Conservation (phyloP, 2,113 vertebrate species). For the Syngnathoides biaculeatus region DNA sequence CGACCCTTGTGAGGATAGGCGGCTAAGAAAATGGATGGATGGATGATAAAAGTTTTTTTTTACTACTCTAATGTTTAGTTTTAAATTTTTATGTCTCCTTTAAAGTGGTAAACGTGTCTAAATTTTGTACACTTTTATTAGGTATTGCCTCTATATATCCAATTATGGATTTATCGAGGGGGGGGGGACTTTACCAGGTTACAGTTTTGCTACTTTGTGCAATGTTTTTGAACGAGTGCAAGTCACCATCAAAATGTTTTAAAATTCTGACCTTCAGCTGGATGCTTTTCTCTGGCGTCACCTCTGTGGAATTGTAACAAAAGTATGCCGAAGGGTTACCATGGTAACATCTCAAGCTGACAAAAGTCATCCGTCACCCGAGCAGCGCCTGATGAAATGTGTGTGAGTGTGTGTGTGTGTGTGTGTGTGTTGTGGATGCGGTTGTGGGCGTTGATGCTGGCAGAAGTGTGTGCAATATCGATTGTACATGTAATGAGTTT, state of each 20-base stretch:
- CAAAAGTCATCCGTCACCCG: constrained; percentile 69
- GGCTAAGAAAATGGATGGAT: too few species aligned
- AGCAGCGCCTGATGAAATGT: constrained; percentile 49
- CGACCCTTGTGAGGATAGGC: too few species aligned
- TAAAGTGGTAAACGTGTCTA: too few species aligned
- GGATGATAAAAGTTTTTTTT: too few species aligned
- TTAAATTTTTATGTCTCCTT: too few species aligned
- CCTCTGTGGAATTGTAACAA: constrained; percentile 28
- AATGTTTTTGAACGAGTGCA: not conserved
- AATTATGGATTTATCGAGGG: too few species aligned
- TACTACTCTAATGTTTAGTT: too few species aligned
- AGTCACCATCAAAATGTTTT: constrained; percentile 1
- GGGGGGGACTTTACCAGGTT: too few species aligned
- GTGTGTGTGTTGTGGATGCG: constrained; percentile 23
- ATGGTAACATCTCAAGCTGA: constrained; percentile 62
- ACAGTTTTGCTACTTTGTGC: too few species aligned
- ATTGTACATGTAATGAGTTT: constrained; percentile 73
- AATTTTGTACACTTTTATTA: too few species aligned
- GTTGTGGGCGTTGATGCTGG: constrained; percentile 26
- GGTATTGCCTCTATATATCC: too few species aligned
- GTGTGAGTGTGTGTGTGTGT: constrained; percentile 20
- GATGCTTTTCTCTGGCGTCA: constrained; percentile 14
- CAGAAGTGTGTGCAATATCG: constrained; percentile 66
- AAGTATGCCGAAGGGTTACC: constrained; percentile 63
- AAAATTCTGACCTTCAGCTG: constrained; percentile 19